A percentile compares a stretch with the other conserved stretches of the same genome.
Conservation (phyloP, 2,888 invertebrate genomes). For the Meta bourneti region DNA sequence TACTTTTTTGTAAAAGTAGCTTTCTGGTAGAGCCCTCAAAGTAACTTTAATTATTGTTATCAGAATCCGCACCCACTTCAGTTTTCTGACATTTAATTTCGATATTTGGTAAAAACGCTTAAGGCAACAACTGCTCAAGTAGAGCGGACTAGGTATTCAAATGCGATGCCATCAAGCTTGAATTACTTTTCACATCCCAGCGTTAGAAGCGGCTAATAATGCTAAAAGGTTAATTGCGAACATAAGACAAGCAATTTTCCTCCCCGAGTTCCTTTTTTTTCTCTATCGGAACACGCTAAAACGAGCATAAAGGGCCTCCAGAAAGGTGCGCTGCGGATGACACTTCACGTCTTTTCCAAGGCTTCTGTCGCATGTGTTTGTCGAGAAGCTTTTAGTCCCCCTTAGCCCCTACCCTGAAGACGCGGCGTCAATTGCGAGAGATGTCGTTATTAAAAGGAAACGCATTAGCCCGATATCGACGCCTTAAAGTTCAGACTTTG, state of each 20-base stretch:
- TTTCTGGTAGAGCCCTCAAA: not conserved
- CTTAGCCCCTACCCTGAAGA: conserved; percentile 12
- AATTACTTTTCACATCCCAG: conserved; percentile 18
- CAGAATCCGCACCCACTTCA: conserved; percentile 5
- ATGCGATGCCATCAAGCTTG: conserved; percentile 27
- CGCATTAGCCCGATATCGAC: conserved; percentile 66
- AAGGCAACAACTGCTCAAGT: not conserved
- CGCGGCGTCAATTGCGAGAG: conserved; percentile 52
- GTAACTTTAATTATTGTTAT: not conserved
- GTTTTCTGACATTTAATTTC: conserved; percentile 52
- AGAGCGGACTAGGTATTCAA: conserved; percentile 33
- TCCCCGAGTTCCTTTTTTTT: not conserved
- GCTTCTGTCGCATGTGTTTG: conserved; percentile 23
- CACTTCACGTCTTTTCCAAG: conserved; percentile 20
- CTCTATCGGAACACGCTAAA: conserved; percentile 6
- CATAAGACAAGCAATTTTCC: conserved; percentile 15
- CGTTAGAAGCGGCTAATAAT: conserved; percentile 26
- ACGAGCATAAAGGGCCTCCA: conserved; percentile 32
- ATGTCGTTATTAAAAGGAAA: conserved; percentile 74
- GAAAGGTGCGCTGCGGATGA: conserved; percentile 5
- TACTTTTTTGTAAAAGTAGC: too few relatives aligned
- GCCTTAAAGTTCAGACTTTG: conserved; percentile 59
- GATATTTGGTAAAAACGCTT: conserved; percentile 9
- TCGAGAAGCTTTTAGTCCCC: conserved; percentile 62
- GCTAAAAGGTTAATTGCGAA: conserved; percentile 67